Percentiles rank a stretch among this genome's conserved stretches.
phyloP scores from a whole-genome alignment of 2,113 vertebrate species.

The Erythrocebus patas region DNA sequence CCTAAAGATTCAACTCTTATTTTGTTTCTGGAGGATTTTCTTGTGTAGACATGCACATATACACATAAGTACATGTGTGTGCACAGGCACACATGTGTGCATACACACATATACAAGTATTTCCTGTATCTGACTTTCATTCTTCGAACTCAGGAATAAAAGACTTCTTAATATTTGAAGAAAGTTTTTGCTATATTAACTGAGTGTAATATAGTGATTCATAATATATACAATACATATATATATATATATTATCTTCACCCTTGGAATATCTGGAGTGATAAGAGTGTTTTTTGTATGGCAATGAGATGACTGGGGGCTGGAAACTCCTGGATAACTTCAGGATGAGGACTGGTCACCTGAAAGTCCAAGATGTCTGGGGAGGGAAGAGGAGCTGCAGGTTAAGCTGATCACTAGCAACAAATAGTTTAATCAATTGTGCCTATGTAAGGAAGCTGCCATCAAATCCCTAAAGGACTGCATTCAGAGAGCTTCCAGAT shows the following conservation, averaged over 20 bases:
- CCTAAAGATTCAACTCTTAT: background rate
- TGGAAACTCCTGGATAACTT: background rate
- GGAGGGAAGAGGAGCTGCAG: background rate
- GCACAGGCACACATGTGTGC: no score
- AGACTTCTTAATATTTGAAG: background rate
- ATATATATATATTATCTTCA: background rate
- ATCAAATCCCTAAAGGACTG: background rate
- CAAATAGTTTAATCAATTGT: background rate
- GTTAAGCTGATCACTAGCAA: background rate
- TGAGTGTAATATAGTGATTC: background rate
- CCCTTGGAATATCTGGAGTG: background rate
- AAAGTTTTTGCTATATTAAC: background rate
- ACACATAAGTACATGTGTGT: background rate
- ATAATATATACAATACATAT: background rate
- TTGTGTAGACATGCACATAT: background rate
- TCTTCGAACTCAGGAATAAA: background rate
- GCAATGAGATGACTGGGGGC: background rate
- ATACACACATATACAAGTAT: background rate
- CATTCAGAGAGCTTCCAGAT: background rate
- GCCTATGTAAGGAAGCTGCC: background rate
- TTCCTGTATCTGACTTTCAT: background rate
- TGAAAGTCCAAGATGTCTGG: background rate
- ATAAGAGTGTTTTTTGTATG: background rate
- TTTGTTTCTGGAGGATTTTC: background rate
- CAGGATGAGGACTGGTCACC: no score